Percentiles rank a stretch among this genome's conserved stretches.
phyloP scores from a whole-genome alignment of 2,888 invertebrate genomes.

The Cephus spinipes region DNA sequence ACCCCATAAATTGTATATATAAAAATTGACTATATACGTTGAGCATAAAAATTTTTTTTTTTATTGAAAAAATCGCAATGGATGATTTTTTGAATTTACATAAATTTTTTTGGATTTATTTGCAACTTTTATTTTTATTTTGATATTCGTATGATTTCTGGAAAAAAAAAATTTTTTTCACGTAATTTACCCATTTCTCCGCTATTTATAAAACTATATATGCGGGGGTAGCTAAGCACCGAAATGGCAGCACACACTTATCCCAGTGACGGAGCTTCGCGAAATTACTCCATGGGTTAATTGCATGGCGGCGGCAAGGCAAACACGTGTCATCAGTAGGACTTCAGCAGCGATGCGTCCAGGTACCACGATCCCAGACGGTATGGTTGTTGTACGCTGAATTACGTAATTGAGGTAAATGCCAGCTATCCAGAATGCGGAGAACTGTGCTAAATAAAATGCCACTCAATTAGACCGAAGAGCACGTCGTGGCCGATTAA shows the following conservation, averaged over 20 bases:
- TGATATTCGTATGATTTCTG: background rate
- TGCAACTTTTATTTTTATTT: background rate
- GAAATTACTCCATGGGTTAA: slow-evolving; percentile 57
- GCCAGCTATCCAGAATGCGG: slow-evolving; percentile 57
- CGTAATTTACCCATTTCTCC: background rate
- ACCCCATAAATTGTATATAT: background rate
- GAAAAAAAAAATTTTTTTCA: too few relatives aligned
- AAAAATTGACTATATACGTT: background rate
- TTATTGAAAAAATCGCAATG: too few relatives aligned
- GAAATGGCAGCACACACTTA: slow-evolving; percentile 38
- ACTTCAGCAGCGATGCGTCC: slow-evolving; percentile 21
- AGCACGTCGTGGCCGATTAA: background rate
- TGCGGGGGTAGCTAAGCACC: background rate
- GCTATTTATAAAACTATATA: background rate
- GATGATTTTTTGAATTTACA: background rate
- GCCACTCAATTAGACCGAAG: slow-evolving; percentile 54
- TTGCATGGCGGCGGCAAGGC: slow-evolving; percentile 57
- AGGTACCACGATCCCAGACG: background rate
- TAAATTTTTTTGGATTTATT: background rate
- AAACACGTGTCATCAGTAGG: slow-evolving; percentile 60
- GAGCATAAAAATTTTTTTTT: too few relatives aligned
- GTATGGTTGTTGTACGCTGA: slow-evolving; percentile 49
- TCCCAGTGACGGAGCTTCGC: slow-evolving; percentile 26
- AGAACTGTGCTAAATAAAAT: slow-evolving; percentile 61
- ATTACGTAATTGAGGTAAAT: slow-evolving; percentile 63